These are phyloP conservation scores for Vireo altiloquus DNA, from an alignment of 2,113 vertebrate species.

Conservation along the genomic window DNA sequence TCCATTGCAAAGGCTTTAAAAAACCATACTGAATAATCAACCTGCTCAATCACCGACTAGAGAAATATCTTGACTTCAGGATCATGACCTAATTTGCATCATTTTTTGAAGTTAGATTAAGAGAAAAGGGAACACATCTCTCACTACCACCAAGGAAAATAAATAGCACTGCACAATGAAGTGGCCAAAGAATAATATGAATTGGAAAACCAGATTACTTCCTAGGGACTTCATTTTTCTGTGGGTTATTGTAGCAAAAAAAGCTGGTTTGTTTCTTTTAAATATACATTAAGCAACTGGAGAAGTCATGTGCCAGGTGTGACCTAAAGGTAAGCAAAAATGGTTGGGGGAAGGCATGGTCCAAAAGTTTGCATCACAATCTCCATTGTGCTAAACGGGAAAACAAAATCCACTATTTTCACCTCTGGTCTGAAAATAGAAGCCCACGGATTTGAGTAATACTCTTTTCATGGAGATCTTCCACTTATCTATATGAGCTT, in stretches of 20 bases:
- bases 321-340: neutral
- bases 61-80: neutral
- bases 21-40: neutral
- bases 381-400: neutral
- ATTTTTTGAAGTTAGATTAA: neutral
- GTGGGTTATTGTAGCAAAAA: neutral
- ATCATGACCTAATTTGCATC: neutral
- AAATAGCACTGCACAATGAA: neutral
- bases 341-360: rapidly evolving
- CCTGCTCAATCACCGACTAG: neutral
- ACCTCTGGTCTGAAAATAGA: neutral
- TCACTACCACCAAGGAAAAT: neutral
- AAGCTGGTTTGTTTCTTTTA: neutral
- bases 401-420: neutral
- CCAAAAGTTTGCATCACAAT: neutral
- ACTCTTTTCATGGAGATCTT: neutral
- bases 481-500: neutral
- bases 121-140: neutral
- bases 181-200: neutral
- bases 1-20: neutral
- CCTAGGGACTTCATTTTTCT: neutral
- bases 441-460: neutral
- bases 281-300: neutral
- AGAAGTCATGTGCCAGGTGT: neutral
- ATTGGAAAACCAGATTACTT: neutral